Evolutionary conservation across 2,797 vertebrate genomes (phyloP), one percentile per base, ranked within the genome.

Genomic region (Pipistrellus nathusii): DNA sequence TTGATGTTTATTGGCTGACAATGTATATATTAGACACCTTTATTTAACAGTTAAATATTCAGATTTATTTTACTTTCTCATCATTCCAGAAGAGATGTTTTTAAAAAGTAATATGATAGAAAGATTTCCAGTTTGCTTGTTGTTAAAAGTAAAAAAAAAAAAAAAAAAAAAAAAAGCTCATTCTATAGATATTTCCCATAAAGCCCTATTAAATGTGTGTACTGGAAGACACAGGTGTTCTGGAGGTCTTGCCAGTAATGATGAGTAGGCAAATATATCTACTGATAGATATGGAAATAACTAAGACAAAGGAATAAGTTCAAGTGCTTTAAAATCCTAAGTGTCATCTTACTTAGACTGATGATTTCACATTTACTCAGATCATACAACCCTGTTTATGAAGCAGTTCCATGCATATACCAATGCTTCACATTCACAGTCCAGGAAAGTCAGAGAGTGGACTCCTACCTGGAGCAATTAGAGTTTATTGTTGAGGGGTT

Each of bases 281-380:
- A 84, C 15, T 35, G 81, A 73, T 77, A 59, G 32, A 80, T 57
- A 66, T 77, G 64, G 38, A 93, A 86, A 69, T 88, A 91, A 88
- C 64, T n/a, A 86, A 77, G 15, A 83, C n/a, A 92, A 75, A 69
- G 38, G 57, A 84, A 38, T 68, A 78, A 89, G 27, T 48, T 71
- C 12, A 71, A 85, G 46, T 87, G 27, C 18, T 91, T 68, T 92
- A 82, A 72, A 90, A 53, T 68, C 25, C 17, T 76, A 75, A 3
- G 9, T n/a, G 32, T 71, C 18, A 51, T 85, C 91, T 86, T 73
- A 48, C 30, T 91, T 84, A 76, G 53, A 93, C 30, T 53, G 89
- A 91, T 53, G 41, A 66, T 72, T 89, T 71, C 30, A 84, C 32
- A 87, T 84, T 72, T 76, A 48, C 46, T 91, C 13, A 71, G 57